phyloP scores from a whole-genome alignment of 1,140 invertebrate genomes.

The Nilaparvata lugens region DNA sequence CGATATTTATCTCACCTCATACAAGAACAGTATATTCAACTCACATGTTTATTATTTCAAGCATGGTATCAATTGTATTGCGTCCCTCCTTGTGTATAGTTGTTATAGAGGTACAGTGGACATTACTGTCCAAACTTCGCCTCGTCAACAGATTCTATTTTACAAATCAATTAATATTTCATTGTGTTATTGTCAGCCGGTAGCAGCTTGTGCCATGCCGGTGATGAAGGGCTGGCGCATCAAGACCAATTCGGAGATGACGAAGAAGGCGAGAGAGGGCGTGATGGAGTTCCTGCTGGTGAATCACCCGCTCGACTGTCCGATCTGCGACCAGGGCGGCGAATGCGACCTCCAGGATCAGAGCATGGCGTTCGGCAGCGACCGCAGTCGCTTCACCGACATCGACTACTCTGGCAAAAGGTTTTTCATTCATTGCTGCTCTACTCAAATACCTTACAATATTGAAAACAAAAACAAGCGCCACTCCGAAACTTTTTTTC shows the following conservation, averaged over 20 bases:
- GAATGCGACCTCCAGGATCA: constrained; percentile 98
- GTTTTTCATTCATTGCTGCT: too few species aligned
- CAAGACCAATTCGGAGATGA: constrained; percentile 95
- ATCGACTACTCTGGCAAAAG: constrained; percentile 89
- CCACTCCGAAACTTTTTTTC: too few species aligned
- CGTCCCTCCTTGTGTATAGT: too few species aligned
- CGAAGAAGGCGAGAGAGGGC: constrained; percentile 88
- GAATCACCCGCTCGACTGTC: constrained; percentile 98
- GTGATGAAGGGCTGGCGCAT: constrained; percentile 98
- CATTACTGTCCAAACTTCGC: too few species aligned
- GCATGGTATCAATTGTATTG: too few species aligned
- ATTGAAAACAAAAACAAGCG: too few species aligned
- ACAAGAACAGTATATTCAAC: too few species aligned
- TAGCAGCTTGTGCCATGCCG: constrained; percentile 99
- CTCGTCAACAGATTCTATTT: too few species aligned
- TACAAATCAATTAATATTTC: constrained; percentile 1
- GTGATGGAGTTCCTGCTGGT: constrained; percentile 99
- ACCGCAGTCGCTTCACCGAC: constrained; percentile 89
- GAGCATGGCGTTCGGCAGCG: constrained; percentile 98
- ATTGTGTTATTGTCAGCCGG: constrained; percentile 61
- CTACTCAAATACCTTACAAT: too few species aligned
- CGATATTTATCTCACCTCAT: too few species aligned
- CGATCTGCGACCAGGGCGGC: constrained; percentile 99
- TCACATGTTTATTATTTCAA: too few species aligned
- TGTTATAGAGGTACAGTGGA: too few species aligned